A percentile compares a stretch with the other conserved stretches of the same genome.
phyloP scores from a whole-genome alignment of 2,888 invertebrate genomes.

The Euzetes globulus region DNA sequence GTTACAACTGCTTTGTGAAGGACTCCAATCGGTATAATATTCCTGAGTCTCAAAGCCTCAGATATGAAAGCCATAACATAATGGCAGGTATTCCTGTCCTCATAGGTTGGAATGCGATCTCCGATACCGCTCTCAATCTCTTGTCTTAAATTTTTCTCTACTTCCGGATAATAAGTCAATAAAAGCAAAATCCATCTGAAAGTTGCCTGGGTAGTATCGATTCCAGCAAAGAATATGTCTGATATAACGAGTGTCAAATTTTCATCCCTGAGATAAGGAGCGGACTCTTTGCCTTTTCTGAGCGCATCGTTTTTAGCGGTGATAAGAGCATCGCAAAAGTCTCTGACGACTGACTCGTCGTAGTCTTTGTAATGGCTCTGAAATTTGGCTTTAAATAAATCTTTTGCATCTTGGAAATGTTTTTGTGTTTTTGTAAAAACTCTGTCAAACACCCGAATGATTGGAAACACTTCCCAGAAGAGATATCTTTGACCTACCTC shows the following conservation, averaged over 20 bases:
- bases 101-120: not conserved
- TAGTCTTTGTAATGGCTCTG: not conserved
- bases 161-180: not conserved
- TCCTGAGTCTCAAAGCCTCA: not conserved
- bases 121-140: not conserved
- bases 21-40: not conserved
- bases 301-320: not conserved
- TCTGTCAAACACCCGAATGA: not conserved
- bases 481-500: not conserved
- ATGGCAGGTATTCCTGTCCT: not conserved
- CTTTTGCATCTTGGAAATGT: not conserved
- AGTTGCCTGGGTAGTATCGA: not conserved
- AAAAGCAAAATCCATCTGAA: not conserved
- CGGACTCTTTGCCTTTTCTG: not conserved
- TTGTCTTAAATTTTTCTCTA: not conserved
- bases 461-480: not conserved
- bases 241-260: not conserved
- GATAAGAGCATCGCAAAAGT: not conserved
- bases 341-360: not conserved
- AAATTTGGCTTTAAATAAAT: too few relatives aligned
- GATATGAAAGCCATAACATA: conserved; percentile 11
- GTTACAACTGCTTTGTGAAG: not conserved
- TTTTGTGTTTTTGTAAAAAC: not conserved
- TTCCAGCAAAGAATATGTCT: not conserved
- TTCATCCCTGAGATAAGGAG: not conserved